phyloP scores from a whole-genome alignment of 2,888 invertebrate genomes.

The Apotomis betuletana region DNA sequence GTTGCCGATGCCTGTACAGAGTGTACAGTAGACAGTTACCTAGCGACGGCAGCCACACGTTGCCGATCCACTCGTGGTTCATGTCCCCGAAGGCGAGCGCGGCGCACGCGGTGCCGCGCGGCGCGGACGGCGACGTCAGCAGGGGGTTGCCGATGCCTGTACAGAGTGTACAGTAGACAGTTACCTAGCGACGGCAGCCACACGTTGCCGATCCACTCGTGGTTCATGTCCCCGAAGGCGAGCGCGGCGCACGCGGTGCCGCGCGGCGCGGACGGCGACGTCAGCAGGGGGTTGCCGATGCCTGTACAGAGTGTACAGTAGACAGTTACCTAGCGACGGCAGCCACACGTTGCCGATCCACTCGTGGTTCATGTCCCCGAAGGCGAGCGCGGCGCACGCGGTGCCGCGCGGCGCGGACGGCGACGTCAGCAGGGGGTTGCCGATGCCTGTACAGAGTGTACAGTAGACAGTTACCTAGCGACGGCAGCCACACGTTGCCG shows the following conservation, averaged over 20 bases:
- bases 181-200: conserved; percentile 97
- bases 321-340: too few species aligned
- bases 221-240: conserved; percentile 99
- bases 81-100: conserved; percentile 99
- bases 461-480: conserved; percentile 85
- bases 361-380: too few species aligned
- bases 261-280: too few species aligned
- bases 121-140: too few species aligned
- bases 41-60: conserved; percentile 97
- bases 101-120: conserved; percentile 96
- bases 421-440: too few species aligned
- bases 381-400: too few species aligned
- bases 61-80: conserved; percentile 99
- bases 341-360: too few species aligned
- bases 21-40: conserved; percentile 74
- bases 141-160: conserved; percentile 54
- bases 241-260: conserved; percentile 96
- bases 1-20: conserved; percentile 87
- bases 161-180: too few species aligned
- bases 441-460: too few species aligned
- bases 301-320: too few species aligned
- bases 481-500: conserved; percentile 98
- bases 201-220: conserved; percentile 99
- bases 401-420: too few species aligned
- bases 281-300: conserved; percentile 58